Base-by-base conservation (phyloP, 2,113 vertebrate genomes). In the Synodontis membranacea region DNA sequence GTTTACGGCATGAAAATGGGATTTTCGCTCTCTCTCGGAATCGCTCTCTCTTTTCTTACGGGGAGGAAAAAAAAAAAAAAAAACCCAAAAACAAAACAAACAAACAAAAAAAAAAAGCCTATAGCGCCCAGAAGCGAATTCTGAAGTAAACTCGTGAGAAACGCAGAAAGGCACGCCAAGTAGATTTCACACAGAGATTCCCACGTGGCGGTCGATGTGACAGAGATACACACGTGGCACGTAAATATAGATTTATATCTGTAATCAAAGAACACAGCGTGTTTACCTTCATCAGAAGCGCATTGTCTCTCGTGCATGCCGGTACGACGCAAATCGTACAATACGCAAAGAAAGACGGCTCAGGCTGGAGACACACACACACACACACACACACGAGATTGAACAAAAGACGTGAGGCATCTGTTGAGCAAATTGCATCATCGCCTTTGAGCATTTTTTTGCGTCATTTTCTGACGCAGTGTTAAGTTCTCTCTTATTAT, bases 401-500 rank as follows among this genome's bases (percentile, higher is more conserved):
- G 48, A 85, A 80, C 83, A 85, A 74, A 84, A 75, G 86, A 82
- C 68, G 39, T 76, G 79, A 54, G 58, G 84, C 82, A 4, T 87
- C 83, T 88, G 81, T 66, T 86, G 91, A 91, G 92, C 80, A 86
- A 52, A 79, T 34, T 78, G 75, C 75, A 34, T 54, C 75, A 54
- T 34, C 75, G 91, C 93, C 89, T 82, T 66, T 42, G 78, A 85
- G 87, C 66, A n/a, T 66, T 82, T 78, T 81, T 86, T 81, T 80
- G 84, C 84, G 44, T 89, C 83, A 94, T 94, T 94, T 91, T 94
- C 90, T 87, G 83, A 85, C 88, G 82, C 90, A 90, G 89, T 88
- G 89, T 94, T 91, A 86, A 72, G 72, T 87, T 88, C 90, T 92
- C 85, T 88, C 84, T 90, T 90, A 95, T 95, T 94, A 95, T 94